Evolutionary conservation across 2,888 invertebrate species (phyloP), one percentile per base, ranked within the genome.

Genomic region (Tenthredo distinguenda): DNA sequence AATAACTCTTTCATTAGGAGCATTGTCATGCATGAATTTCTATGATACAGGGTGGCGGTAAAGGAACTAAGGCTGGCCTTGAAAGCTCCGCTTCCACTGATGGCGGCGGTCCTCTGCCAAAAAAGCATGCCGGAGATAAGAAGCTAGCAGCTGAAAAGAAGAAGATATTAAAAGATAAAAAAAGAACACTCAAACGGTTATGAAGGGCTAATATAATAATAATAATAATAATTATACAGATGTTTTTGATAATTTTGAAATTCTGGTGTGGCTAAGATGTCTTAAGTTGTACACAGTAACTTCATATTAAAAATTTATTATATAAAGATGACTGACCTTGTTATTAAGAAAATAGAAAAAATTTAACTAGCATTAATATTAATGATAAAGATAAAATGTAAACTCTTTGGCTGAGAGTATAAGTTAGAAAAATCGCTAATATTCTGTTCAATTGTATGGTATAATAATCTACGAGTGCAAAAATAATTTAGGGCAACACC

Each of bases 111-210:
- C 97, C 98, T 81, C 94, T 96, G 91, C 96, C 97, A 84, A 98
- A 98, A 94, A 98, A 97, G 93, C 97, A 97, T 93, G 97, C 97
- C n/a, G 96, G 96, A 85, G 97, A 97, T 91, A 97, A 96, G 94
- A 97, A 96, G 94, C 93, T 95, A 85, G 93, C 96, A 18, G 96
- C 96, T 37, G 96, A 96, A 89, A 96, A 96, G 92, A 96, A 96
- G 91, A 96, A 96, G 92, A 94, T 96, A 90, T 94, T 96, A 90
- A 97, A 97, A 94, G 97, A 98, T 91, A 97, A 97, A 94, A 98
- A 97, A 93, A 96, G 97, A 94, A 97, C 97, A 88, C 95, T 98
- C 85, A 98, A 98, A 94, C 95, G 98, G 94, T 96, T 98, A 96
- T 98, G 97, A 97, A 94, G 87, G 86, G 87, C 87, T 90, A 89